A percentile compares a stretch with the other conserved stretches of the same genome.
Evolutionary conservation across 2,113 vertebrate genomes (phyloP).

Genomic region (Synodontis membranacea): DNA sequence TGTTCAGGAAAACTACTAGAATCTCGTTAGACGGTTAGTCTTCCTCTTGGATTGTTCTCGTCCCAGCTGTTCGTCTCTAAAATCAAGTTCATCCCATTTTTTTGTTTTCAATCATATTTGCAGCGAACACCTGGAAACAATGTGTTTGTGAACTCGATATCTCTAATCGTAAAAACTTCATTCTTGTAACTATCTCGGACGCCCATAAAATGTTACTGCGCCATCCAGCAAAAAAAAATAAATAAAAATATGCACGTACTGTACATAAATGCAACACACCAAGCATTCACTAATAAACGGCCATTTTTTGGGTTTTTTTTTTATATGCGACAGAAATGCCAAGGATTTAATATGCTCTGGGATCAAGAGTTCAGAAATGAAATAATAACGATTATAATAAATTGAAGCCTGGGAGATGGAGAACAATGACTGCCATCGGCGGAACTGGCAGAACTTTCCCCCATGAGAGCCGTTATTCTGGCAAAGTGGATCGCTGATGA

Average conservation of each 20-base stretch:
- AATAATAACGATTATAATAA: slow-evolving; percentile 41
- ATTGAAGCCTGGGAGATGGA: slow-evolving; percentile 34
- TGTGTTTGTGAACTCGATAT: background rate
- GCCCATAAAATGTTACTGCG: background rate
- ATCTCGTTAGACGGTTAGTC: background rate
- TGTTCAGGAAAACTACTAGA: background rate
- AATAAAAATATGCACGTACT: background rate
- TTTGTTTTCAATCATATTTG: background rate
- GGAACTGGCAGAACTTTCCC: slow-evolving; percentile 26
- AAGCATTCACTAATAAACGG: slow-evolving; percentile 43
- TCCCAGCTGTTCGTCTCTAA: background rate
- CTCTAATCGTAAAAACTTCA: background rate
- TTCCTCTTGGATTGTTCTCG: background rate
- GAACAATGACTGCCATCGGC: background rate
- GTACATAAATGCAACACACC: background rate
- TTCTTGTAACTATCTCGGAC: background rate
- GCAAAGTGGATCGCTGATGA: background rate
- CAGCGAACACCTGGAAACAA: background rate
- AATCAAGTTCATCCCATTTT: background rate
- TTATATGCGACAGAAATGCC: slow-evolving; percentile 39
- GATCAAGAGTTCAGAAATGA: slow-evolving; percentile 46
- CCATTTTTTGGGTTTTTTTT: too few relatives aligned
- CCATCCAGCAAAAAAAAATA: background rate
- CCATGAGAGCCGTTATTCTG: slow-evolving; percentile 31
- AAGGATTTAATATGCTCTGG: slow-evolving; percentile 48